Conservation (phyloP, 2,113 vertebrate genomes). For the Candoia aspera region DNA sequence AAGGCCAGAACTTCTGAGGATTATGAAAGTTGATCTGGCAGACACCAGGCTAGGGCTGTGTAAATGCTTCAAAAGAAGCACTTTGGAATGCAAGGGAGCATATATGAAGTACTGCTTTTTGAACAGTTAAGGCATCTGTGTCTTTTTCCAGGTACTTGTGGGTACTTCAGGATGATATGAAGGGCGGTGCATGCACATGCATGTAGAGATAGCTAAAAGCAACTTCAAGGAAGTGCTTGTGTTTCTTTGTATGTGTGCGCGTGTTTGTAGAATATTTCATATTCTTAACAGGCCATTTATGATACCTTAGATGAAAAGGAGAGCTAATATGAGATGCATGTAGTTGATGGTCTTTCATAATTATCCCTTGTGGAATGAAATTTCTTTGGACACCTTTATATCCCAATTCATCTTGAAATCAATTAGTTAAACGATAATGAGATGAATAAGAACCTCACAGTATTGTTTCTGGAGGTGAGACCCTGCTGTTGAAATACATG, state of each 20-base stretch:
- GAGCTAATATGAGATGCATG: background rate
- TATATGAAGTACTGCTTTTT: background rate
- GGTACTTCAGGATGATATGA: background rate
- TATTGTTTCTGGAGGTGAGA: background rate
- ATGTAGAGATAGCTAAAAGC: background rate
- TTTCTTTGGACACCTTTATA: background rate
- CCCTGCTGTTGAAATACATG: constrained; percentile 9
- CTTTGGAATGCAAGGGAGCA: background rate
- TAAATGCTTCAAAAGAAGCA: background rate
- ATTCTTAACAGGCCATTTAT: background rate
- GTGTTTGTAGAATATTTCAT: background rate
- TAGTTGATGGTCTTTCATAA: constrained; percentile 27
- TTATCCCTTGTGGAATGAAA: background rate
- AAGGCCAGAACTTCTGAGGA: background rate
- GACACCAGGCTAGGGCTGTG: background rate
- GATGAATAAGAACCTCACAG: constrained; percentile 11
- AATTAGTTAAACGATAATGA: constrained; percentile 24
- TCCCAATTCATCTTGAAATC: constrained; percentile 37
- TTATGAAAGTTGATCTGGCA: background rate
- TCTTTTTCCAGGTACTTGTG: background rate
- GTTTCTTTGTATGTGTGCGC: background rate
- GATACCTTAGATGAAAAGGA: background rate
- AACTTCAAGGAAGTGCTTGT: background rate
- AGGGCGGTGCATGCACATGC: background rate
- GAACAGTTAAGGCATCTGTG: background rate